Conservation (phyloP, 2,888 invertebrate species). For the Clusia tigrina region DNA sequence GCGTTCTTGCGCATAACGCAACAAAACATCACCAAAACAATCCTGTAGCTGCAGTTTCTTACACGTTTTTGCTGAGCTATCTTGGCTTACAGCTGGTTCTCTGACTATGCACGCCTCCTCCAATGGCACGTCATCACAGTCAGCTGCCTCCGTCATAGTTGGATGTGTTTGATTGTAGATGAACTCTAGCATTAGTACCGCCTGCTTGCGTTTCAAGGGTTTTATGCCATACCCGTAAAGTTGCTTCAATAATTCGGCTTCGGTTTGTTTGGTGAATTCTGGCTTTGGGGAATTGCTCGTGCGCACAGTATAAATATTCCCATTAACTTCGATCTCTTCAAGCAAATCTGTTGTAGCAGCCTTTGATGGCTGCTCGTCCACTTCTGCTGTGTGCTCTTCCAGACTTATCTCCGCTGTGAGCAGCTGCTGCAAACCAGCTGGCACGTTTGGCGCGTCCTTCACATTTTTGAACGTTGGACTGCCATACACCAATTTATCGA, state of each 20-base stretch:
- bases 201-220: constrained; percentile 72
- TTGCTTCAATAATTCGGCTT: constrained; percentile 68
- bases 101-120: not conserved
- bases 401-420: constrained; percentile 49
- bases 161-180: constrained; percentile 77
- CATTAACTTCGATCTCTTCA: constrained; percentile 51
- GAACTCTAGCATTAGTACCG: constrained; percentile 71
- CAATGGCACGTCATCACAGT: not conserved
- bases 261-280: constrained; percentile 69
- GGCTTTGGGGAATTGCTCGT: constrained; percentile 69
- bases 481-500: constrained; percentile 53
- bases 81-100: not conserved
- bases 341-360: not conserved
- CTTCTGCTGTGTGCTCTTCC: no score
- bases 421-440: constrained; percentile 53
- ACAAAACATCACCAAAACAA: constrained; percentile 45
- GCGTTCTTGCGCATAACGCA: constrained; percentile 42
- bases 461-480: constrained; percentile 8
- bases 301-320: constrained; percentile 61
- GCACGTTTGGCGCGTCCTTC: constrained; percentile 35
- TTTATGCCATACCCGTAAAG: constrained; percentile 74
- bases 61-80: not conserved
- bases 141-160: constrained; percentile 53
- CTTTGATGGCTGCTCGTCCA: no score
- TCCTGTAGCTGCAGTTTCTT: constrained; percentile 43